phyloP scores from a whole-genome alignment of 1,140 invertebrate species.

The Idris sp. region DNA sequence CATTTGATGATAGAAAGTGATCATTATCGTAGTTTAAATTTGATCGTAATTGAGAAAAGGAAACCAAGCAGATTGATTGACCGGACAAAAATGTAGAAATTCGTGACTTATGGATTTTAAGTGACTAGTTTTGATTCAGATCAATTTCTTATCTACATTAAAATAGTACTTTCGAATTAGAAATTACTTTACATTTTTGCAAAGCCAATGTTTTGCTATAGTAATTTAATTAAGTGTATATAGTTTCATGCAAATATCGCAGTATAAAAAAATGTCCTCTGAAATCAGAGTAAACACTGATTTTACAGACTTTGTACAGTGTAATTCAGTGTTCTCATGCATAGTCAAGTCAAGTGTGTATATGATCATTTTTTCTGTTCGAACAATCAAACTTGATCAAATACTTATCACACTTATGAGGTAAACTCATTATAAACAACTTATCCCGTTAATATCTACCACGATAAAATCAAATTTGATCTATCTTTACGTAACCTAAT shows the following conservation, averaged over 20 bases:
- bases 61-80: conserved; percentile 28
- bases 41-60: conserved; percentile 43
- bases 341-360: too few relatives aligned
- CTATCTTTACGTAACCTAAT: conserved; percentile 30
- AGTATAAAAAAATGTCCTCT: too few relatives aligned
- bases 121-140: conserved; percentile 9
- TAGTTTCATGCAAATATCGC: too few relatives aligned
- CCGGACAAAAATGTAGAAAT: conserved; percentile 21
- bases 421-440: conserved; percentile 14
- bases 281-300: too few relatives aligned
- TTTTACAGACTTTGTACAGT: too few relatives aligned
- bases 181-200: too few relatives aligned
- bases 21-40: conserved; percentile 49
- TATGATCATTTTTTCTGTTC: too few relatives aligned
- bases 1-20: conserved; percentile 43
- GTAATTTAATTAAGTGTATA: too few relatives aligned
- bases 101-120: conserved; percentile 37
- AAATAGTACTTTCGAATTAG: conserved; percentile 25
- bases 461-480: conserved; percentile 14
- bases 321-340: too few relatives aligned
- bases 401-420: conserved; percentile 17
- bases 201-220: too few relatives aligned
- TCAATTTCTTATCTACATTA: neutral
- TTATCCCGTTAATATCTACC: neutral
- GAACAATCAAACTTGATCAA: conserved; percentile 4